phyloP scores from a whole-genome alignment of 2,888 invertebrate genomes.

The Diarsia dahlii region DNA sequence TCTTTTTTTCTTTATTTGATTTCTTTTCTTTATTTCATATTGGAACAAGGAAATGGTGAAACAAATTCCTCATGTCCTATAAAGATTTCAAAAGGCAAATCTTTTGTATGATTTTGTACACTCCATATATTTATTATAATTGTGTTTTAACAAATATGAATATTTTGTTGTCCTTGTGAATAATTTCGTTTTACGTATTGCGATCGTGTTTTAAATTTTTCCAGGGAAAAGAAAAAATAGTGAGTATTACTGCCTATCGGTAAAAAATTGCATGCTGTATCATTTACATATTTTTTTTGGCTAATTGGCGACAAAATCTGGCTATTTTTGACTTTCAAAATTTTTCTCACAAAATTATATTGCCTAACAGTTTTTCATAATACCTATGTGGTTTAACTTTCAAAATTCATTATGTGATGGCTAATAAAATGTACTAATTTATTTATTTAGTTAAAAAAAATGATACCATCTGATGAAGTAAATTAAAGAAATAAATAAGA shows the following conservation, averaged over 20 bases:
- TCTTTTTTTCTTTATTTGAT: not conserved
- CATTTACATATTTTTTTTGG: conserved; percentile 61
- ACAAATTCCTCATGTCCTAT: conserved; percentile 57
- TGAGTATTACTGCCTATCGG: conserved; percentile 84
- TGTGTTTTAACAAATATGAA: conserved; percentile 66
- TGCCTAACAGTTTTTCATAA: conserved; percentile 52
- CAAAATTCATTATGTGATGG: conserved; percentile 59
- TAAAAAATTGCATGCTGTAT: conserved; percentile 80
- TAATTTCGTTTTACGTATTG: conserved; percentile 85
- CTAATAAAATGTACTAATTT: conserved; percentile 63
- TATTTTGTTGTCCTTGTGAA: conserved; percentile 77
- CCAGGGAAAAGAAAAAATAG: conserved; percentile 90
- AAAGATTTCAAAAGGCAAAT: conserved; percentile 84
- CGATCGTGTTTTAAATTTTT: conserved; percentile 86
- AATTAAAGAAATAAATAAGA: not conserved
- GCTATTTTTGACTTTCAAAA: conserved; percentile 51
- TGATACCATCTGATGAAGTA: conserved; percentile 50
- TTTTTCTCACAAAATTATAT: conserved; percentile 53
- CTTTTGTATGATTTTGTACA: conserved; percentile 68
- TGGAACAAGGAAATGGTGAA: conserved; percentile 61
- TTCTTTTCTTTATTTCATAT: conserved; percentile 1
- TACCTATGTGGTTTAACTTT: conserved; percentile 50
- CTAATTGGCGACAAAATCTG: conserved; percentile 53
- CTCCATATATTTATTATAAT: conserved; percentile 66
- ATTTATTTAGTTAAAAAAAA: conserved; percentile 29